Percentiles rank a stretch among this genome's conserved stretches.
These are phyloP conservation scores for Heteromyza rotundicornis DNA, from an alignment of 2,888 invertebrate genomes.

Conservation along the genomic window DNA sequence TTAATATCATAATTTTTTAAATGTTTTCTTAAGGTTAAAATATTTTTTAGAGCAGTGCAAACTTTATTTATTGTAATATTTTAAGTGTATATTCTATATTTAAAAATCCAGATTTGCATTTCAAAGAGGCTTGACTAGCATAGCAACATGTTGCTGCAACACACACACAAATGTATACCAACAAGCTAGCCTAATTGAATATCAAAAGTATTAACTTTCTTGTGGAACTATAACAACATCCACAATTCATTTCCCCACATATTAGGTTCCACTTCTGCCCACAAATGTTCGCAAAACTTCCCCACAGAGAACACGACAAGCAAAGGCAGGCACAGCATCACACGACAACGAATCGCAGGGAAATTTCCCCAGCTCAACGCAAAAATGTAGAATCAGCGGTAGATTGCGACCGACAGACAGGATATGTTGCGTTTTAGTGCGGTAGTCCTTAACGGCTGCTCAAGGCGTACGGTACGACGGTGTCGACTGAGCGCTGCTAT, in stretches of 20 bases:
- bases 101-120: not conserved
- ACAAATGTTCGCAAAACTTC: no score
- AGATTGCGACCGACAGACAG: slow-evolving; percentile 13
- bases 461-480: slow-evolving; percentile 24
- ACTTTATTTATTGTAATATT: no score
- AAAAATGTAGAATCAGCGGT: not conserved
- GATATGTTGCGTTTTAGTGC: slow-evolving; percentile 11
- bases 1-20: no score
- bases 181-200: not conserved
- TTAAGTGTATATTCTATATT: no score
- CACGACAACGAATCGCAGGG: not conserved
- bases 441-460: slow-evolving; percentile 25
- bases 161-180: not conserved
- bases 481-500: no score
- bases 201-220: no score
- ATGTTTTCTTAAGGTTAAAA: no score
- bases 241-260: slow-evolving; percentile 9
- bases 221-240: slow-evolving; percentile 20
- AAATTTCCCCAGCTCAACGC: not conserved
- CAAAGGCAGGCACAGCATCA: not conserved
- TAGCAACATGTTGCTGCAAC: not conserved
- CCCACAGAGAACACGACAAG: no score
- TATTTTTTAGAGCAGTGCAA: no score
- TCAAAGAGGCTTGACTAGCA: not conserved
- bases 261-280: not conserved